A percentile compares a stretch with the other conserved stretches of the same genome.
These are phyloP conservation scores for Tenualosa thibaudeaui DNA, from an alignment of 2,797 vertebrate genomes.

Conservation along the genomic window DNA sequence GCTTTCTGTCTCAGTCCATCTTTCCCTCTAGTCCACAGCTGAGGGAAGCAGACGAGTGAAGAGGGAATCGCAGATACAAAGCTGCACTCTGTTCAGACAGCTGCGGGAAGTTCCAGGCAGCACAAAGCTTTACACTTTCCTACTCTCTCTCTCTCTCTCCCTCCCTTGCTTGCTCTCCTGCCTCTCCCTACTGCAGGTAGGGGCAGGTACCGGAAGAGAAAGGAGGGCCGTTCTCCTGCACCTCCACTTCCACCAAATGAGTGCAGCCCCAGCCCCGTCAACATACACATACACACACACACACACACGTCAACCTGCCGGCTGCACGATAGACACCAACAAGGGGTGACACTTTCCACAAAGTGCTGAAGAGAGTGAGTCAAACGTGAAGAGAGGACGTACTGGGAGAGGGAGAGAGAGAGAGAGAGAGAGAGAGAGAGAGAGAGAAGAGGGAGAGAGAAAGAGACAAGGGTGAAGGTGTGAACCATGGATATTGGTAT, in stretches of 20 bases:
- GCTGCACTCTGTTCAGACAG: constrained; percentile 20
- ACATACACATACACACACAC: neutral
- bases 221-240: neutral
- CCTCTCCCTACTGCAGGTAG: constrained; percentile 52
- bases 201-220: constrained; percentile 49
- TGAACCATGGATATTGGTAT: neutral
- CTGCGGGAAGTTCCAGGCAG: neutral
- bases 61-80: constrained; percentile 20
- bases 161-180: constrained; percentile 37
- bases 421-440: neutral
- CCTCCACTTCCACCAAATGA: neutral
- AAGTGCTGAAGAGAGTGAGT: neutral
- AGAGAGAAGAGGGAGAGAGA: constrained; percentile 15
- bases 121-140: constrained; percentile 41
- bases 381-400: neutral
- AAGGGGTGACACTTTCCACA: neutral
- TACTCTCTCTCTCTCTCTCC: constrained; percentile 33
- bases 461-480: neutral
- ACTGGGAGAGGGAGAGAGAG: constrained; percentile 19
- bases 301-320: neutral
- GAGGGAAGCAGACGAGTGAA: neutral
- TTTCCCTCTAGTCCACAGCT: neutral
- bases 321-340: neutral
- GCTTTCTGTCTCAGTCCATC: neutral
- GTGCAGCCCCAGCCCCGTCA: neutral